Evolutionary conservation across 1,140 invertebrate genomes (phyloP), one percentile per base, ranked within the genome.

Genomic region (Drosophila ambigua): DNA sequence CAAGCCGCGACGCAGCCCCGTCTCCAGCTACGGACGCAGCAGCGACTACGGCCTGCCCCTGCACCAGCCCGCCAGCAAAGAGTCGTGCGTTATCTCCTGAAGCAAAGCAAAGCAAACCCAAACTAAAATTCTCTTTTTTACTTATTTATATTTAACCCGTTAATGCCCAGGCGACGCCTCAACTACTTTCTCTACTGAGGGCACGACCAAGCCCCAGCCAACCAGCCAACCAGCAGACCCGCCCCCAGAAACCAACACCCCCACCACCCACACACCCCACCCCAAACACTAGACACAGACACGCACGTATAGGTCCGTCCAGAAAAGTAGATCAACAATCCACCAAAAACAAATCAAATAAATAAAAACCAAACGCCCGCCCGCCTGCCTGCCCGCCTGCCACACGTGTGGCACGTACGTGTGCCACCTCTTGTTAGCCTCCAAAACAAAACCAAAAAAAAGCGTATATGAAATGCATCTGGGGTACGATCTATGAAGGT

Each of bases 401-500:
- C 31, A 31, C 31, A 9, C 9, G 28, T 7, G 31, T 2, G 31
- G 31, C 31, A 31, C 31, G 31, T 9, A 24, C 23, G 31, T 31
- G 31, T 31, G 31, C 31, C 31, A 31, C 31, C 67, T 64, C 69
- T 52, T 52, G 35, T 39, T 58, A 49, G 43, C 44, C 48, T 48
- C 60, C 39, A 76, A 44, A 60, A 62, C 60, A 79, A 65, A 65
- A n/a, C 2, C 9, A 20, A 20, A 46, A 46, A 16, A 16, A 3
- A 20, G 46, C n/a, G n/a, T 49, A 46, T 67, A 28, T 7, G 67
- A 67, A 65, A 69, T 71, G 77, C 82, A 54, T 71, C 79, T 91
- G 90, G 35, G 90, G 90, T 91, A 91, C 90, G 90, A 91, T 91
- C 90, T 91, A 66, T 73, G 66, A 91, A 91, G 90, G 90, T 91